phyloP scores from a whole-genome alignment of 2,797 vertebrate species.

The Cichlasoma orientale region DNA sequence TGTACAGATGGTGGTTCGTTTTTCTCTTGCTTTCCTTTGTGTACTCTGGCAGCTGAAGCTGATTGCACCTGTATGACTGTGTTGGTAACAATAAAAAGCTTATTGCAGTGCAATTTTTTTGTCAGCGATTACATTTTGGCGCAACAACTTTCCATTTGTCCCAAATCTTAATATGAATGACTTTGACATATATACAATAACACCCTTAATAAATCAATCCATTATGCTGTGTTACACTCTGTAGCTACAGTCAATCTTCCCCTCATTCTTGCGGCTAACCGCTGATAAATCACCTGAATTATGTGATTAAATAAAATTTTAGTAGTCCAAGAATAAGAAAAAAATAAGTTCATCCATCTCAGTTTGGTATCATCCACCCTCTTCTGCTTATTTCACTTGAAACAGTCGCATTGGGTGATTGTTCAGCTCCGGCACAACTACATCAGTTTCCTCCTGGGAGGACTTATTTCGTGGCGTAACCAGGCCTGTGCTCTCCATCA shows the following conservation, averaged over 20 bases:
- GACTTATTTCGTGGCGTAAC: not conserved
- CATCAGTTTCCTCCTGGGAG: not conserved
- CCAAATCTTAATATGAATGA: not conserved
- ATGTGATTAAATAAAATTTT: not conserved
- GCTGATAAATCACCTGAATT: not conserved
- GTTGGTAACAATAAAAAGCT: not conserved
- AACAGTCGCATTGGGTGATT: not conserved
- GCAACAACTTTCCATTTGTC: not conserved
- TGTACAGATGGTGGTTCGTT: not conserved
- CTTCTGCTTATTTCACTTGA: not conserved
- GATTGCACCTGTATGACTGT: not conserved
- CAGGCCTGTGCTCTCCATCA: not conserved
- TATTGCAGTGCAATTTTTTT: not conserved
- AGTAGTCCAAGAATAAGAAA: not conserved
- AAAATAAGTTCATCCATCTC: not conserved
- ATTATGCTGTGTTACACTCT: not conserved
- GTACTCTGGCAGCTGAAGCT: not conserved
- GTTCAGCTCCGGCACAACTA: not conserved
- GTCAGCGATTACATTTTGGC: not conserved
- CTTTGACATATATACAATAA: not conserved
- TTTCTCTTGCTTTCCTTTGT: not conserved
- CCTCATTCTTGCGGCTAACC: not conserved
- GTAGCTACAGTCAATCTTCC: not conserved
- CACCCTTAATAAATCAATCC: not conserved
- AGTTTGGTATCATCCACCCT: not conserved